Evolutionary conservation across 2,113 vertebrate species (phyloP), one percentile per base, ranked within the genome.

Genomic region (Hyaena hyaena): DNA sequence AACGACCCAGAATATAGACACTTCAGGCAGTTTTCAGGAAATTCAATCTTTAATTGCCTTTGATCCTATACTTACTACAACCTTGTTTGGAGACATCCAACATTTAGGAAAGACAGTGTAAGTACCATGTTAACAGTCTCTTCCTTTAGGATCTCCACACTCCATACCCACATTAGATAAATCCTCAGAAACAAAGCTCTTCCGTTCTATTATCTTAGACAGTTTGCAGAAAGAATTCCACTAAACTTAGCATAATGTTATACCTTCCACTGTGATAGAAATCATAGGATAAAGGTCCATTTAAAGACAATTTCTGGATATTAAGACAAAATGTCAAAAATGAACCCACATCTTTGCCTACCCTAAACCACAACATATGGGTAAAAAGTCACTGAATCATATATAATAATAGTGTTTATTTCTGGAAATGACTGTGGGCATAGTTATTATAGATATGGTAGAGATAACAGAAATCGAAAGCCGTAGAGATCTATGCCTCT

Each of bases 31-130:
- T 90, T 92, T 95, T 84, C 35, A 93, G 26, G 69, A 97, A 96
- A 83, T 96, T 82, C 28, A 85, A 1, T 91, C 65, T 96, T 93
- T 89, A 88, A 94, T 94, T 96, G 90, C 15, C 88, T 97, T 96
- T 96, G 50, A 94, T 97, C 61, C n/a, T 95, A 6, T 85, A 86
- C 55, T 94, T 93, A 71, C 66, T 79, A 68, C 21, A 96, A 74
- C 21, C 12, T 86, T 90, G 55, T 96, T 84, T 90, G 84, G 24
- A 94, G 83, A 91, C 71, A 80, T 0, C 10, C 43, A 88, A 21
- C 88, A 81, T 91, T 81, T 97, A 94, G 76, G 65, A 66, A 90
- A 96, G n/a, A 26, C 6, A 33, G 28, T 83, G 33, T 79, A 96
- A 83, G 10, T 35, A 84, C 88, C 39, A 95, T 55, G 23, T 19